phyloP scores from a whole-genome alignment of 2,888 invertebrate genomes.

The Apamea sordens region DNA sequence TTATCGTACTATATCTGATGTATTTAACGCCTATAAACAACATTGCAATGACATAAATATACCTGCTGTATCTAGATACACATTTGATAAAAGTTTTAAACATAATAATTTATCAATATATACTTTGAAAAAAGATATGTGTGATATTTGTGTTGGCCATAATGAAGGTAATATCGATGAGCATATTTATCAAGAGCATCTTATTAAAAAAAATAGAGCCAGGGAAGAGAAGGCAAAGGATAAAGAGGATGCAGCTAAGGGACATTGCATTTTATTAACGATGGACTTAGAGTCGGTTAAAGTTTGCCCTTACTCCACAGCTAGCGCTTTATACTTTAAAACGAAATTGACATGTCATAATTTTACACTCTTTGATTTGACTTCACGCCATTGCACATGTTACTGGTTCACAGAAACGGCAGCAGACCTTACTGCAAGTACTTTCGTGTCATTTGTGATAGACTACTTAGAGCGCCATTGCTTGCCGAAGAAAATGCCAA shows the following conservation, averaged over 20 bases:
- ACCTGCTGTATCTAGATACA: background rate
- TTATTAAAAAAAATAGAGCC: constrained; percentile 5
- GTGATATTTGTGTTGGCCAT: no score
- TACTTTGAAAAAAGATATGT: background rate
- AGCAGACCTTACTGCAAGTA: constrained; percentile 1
- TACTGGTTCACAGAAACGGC: constrained; percentile 3
- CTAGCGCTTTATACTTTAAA: constrained; percentile 3
- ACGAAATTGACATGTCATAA: background rate
- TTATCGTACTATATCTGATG: constrained; percentile 4
- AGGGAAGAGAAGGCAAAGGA: background rate
- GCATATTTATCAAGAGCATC: constrained; percentile 1
- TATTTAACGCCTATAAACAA: constrained; percentile 12
- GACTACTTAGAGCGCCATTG: constrained; percentile 11
- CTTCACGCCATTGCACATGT: constrained; percentile 1
- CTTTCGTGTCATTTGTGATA: background rate
- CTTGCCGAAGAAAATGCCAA: constrained; percentile 5
- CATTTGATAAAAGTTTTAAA: no score
- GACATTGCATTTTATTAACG: constrained; percentile 7
- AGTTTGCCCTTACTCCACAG: background rate
- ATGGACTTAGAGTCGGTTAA: background rate
- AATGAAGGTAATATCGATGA: background rate
- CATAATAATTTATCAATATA: background rate
- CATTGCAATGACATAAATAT: constrained; percentile 1
- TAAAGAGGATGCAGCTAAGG: background rate
- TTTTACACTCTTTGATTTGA: background rate